Evolutionary conservation across 2,797 vertebrate genomes (phyloP).

Genomic region (Cyclura pinguis): DNA sequence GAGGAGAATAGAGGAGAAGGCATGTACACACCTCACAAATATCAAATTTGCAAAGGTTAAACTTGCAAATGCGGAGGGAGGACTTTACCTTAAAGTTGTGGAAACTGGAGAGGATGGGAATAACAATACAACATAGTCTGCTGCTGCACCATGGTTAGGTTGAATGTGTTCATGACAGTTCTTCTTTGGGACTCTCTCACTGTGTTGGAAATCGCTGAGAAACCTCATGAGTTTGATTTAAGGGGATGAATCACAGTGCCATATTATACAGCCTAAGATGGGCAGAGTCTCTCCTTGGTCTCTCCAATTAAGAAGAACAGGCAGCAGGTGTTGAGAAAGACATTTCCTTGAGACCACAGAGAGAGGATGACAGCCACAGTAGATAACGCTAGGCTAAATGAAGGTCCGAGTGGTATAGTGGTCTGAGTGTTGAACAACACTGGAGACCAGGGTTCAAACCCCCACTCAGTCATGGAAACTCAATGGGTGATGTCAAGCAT

Average conservation of each 20-base stretch:
- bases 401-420: too few relatives aligned
- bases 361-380: background rate
- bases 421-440: too few relatives aligned
- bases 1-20: too few relatives aligned
- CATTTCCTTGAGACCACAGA: background rate
- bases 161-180: background rate
- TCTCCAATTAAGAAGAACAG: background rate
- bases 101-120: background rate
- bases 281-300: background rate
- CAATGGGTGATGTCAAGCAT: too few relatives aligned
- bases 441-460: too few relatives aligned
- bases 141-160: too few relatives aligned
- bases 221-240: background rate
- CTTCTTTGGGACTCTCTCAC: background rate
- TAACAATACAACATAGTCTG: background rate
- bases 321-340: background rate
- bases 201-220: background rate
- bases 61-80: too few relatives aligned
- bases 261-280: fast-evolving
- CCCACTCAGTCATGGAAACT: too few relatives aligned
- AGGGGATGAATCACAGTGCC: fast-evolving
- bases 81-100: background rate
- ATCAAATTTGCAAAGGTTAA: too few relatives aligned
- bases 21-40: too few relatives aligned
- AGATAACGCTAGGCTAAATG: too few relatives aligned